Percentiles rank a stretch among this genome's conserved stretches.
These are phyloP conservation scores for Oncorhynchus keta DNA, from an alignment of 2,113 vertebrate genomes.

Conservation along the genomic window DNA sequence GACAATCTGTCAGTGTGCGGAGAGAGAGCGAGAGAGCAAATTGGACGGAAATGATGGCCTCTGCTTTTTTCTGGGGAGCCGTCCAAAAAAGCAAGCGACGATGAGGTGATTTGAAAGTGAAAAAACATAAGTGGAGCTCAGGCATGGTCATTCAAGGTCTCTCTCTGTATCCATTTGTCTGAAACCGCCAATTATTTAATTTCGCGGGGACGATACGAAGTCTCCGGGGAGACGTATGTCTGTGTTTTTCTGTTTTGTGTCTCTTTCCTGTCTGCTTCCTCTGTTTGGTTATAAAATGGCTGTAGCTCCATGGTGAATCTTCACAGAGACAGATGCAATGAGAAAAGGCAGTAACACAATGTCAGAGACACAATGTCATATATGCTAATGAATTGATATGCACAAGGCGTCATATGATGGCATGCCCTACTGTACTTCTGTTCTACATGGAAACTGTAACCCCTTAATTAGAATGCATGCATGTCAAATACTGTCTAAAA, in stretches of 20 bases:
- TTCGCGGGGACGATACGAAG: not conserved
- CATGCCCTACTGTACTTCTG: too few species aligned
- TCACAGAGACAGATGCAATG: slow-evolving; percentile 17
- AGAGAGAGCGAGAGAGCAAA: slow-evolving; percentile 62
- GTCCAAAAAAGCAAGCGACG: slow-evolving; percentile 55
- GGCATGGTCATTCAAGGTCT: slow-evolving; percentile 63
- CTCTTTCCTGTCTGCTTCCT: slow-evolving; percentile 34
- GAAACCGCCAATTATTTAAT: slow-evolving; percentile 50
- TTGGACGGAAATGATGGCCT: slow-evolving; percentile 72
- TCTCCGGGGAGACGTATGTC: slow-evolving; percentile 42
- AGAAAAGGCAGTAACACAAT: slow-evolving; percentile 26
- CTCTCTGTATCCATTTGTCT: slow-evolving; percentile 48
- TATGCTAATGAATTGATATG: too few species aligned
- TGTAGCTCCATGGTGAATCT: not conserved
- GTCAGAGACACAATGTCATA: slow-evolving; percentile 15
- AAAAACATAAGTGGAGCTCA: slow-evolving; percentile 29
- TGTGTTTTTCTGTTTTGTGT: slow-evolving; percentile 29
- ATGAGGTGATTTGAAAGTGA: slow-evolving; percentile 69
- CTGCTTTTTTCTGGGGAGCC: slow-evolving; percentile 55
- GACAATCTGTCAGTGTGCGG: slow-evolving; percentile 71
- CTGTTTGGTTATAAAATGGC: slow-evolving; percentile 16
- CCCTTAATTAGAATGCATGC: not conserved
- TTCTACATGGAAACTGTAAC: too few species aligned
- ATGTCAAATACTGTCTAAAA: slow-evolving; percentile 13
- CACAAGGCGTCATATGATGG: too few species aligned